Base-by-base conservation (phyloP, 2,797 vertebrate species). In the Aythya fuligula region DNA sequence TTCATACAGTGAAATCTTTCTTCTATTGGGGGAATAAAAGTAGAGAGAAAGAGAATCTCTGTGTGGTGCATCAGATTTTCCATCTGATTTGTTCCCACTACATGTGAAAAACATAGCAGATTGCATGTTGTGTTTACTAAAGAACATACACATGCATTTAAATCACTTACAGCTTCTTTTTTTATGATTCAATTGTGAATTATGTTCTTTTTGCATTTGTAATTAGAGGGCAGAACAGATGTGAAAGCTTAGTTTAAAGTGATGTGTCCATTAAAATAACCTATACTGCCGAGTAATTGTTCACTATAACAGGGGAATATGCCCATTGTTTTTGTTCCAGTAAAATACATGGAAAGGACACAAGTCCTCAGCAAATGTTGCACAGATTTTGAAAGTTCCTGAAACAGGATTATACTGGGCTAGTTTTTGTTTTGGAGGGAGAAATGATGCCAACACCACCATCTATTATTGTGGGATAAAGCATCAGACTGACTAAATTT, bases 161-260 rank as follows among this genome's bases (percentile, higher is more conserved):
- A 97, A 97, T 96, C 94, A 96, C 96, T 97, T 97, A 93, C 25
- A 75, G 81, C 78, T 96, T 97, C 94, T 74, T 94, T 95, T 94
- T 90, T 90, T 74, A 73, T 71, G 67, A 89, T 81, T 39, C 20
- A 25, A 4, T 87, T 90, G 43, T 80, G 85, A 84, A 61, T 65
- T 85, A 39, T 58, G 77, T 95, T 96, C 74, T 67, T 91, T 82
- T 65, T 70, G 93, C 84, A 84, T 97, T 97, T 95, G 90, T 91
- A 97, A 93, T 97, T 96, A 97, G 96, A 92, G 88, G 91, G 73
- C 38, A n/a, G 85, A 97, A 93, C 95, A 97, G 95, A 95, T 97
- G 95, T 17, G 49, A 94, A 89, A 96, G 73, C 91, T 96, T 92
- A 56, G 18, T 95, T 95, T 96, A 95, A 97, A 97, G 91, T 83